Evolutionary conservation across 2,797 vertebrate species (phyloP).

Genomic region (Xerus rutilus): DNA sequence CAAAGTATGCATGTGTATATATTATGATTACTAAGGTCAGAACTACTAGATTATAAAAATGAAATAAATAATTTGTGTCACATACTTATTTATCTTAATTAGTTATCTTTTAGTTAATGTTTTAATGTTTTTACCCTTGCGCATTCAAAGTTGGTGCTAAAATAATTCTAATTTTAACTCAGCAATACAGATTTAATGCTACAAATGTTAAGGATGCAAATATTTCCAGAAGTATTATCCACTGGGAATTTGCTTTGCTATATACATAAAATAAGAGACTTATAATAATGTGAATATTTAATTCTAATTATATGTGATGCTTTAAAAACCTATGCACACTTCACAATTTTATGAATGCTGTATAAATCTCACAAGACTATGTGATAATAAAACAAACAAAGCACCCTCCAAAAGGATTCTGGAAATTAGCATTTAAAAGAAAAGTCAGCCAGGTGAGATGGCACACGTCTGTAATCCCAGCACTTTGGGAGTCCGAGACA

Average conservation of each 20-base stretch:
- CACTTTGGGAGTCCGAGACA: too few relatives aligned
- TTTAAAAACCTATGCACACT: constrained; percentile 18
- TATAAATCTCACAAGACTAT: constrained; percentile 50
- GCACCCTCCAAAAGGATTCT: not conserved
- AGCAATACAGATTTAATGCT: constrained; percentile 58
- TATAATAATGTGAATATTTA: constrained; percentile 75
- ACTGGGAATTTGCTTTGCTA: constrained; percentile 60
- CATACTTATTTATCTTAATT: not conserved
- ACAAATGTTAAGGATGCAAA: constrained; percentile 65
- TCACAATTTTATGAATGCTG: constrained; percentile 58
- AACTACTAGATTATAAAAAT: constrained; percentile 43
- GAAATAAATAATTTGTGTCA: constrained; percentile 10
- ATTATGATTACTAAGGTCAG: not conserved
- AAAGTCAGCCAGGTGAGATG: too few relatives aligned
- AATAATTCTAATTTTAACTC: constrained; percentile 64
- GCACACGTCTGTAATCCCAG: too few relatives aligned
- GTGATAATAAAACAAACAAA: constrained; percentile 15
- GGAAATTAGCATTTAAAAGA: constrained; percentile 70
- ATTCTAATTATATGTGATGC: constrained; percentile 71
- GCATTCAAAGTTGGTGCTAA: constrained; percentile 54
- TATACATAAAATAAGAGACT: constrained; percentile 36
- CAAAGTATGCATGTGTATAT: not conserved
- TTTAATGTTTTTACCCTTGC: constrained; percentile 32
- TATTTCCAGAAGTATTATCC: constrained; percentile 67
- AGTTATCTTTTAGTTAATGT: constrained; percentile 12